These are phyloP conservation scores for Spisula subtruncata DNA, from an alignment of 2,888 invertebrate species.

Conservation along the genomic window DNA sequence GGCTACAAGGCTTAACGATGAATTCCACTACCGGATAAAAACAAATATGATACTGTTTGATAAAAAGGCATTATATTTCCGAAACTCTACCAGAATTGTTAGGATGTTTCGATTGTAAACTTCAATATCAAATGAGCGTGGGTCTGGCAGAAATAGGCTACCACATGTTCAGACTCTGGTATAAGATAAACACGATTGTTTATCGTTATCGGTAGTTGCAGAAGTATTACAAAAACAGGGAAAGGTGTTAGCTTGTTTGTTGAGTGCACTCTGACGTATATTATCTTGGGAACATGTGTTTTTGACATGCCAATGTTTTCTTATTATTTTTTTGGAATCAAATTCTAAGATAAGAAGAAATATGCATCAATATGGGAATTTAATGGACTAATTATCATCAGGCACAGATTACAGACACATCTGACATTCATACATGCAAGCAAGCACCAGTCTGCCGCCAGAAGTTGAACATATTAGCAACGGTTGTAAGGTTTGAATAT, in stretches of 20 bases:
- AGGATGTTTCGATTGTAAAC: not conserved
- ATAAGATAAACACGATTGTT: not conserved
- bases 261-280: not conserved
- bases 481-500: not conserved
- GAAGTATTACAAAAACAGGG: not conserved
- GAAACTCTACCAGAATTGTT: too few species aligned
- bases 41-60: too few species aligned
- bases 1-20: too few species aligned
- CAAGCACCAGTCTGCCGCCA: too few species aligned
- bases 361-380: not conserved
- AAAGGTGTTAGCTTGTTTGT: not conserved
- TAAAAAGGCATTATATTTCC: too few species aligned
- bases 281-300: not conserved
- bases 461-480: not conserved
- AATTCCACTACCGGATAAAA: too few species aligned
- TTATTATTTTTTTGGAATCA: not conserved
- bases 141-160: not conserved
- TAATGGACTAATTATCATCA: not conserved
- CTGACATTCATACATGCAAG: too few species aligned
- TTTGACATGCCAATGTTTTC: not conserved
- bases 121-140: not conserved
- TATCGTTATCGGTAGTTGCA: not conserved
- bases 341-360: not conserved
- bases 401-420: too few species aligned
- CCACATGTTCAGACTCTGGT: not conserved